Percentiles rank a stretch among this genome's conserved stretches.
These are phyloP conservation scores for Catamblyrhynchus diadema DNA, from an alignment of 2,797 vertebrate species.

Conservation along the genomic window DNA sequence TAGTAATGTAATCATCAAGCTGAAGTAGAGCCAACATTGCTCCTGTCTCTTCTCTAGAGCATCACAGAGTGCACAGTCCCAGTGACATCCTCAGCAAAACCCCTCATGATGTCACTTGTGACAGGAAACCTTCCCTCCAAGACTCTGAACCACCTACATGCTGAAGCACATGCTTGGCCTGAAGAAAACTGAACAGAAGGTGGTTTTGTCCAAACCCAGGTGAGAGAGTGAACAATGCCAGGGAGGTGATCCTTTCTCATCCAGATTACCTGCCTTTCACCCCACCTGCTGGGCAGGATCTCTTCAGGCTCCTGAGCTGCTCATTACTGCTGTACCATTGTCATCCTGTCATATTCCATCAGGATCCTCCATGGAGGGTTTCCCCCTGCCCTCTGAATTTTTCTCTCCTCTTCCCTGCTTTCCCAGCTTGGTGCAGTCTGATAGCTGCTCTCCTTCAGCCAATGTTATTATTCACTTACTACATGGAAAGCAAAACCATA, in stretches of 20 bases:
- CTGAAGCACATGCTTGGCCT: not conserved
- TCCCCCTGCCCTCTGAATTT: not conserved
- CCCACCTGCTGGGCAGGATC: not conserved
- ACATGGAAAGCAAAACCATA: constrained; percentile 30
- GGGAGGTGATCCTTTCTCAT: not conserved
- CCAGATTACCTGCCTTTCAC: not conserved
- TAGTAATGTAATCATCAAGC: not conserved
- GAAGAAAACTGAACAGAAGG: not conserved
- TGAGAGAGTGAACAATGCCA: not conserved
- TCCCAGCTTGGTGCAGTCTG: not conserved
- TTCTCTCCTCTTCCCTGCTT: not conserved
- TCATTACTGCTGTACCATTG: not conserved
- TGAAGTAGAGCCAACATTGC: not conserved
- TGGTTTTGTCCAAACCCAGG: not conserved
- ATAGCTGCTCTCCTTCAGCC: not conserved
- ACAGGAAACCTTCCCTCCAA: not conserved
- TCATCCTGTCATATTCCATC: not conserved
- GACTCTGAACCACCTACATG: accelerated
- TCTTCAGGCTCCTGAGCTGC: not conserved
- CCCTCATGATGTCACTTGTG: not conserved
- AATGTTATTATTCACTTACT: not conserved
- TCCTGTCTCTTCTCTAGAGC: not conserved
- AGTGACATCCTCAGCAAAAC: not conserved
- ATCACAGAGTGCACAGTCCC: not conserved
- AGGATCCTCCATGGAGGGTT: not conserved